Base-by-base conservation (phyloP, 2,113 vertebrate species). In the Rhineura floridana region DNA sequence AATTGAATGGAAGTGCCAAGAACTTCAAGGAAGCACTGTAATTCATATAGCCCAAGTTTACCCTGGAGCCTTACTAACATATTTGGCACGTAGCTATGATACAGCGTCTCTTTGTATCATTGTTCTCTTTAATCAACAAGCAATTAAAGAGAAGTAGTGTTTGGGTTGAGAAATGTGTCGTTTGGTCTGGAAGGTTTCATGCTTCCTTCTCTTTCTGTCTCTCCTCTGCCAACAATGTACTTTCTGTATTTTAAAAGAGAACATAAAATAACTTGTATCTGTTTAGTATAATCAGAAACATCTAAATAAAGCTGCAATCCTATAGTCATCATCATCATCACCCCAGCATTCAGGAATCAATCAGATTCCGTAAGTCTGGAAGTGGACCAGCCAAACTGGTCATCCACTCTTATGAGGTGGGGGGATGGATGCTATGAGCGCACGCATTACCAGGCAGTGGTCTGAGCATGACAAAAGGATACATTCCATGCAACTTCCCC, bases 171-270 rank as follows among this genome's bases (percentile, higher is more conserved):
- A 79, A 86, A 72, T 50, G 15, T 19, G 59, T 33, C 23, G 28
- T 86, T 70, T 4, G 48, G 17, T 0, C 70, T 44, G 44, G 50
- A 21, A 63, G 87, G 17, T 13, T 81, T 19, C 48, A 36, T 50
- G 23, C 13, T 50, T 50, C n/a, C 39, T 48, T 67, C 72, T 83
- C n/a, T 83, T 65, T 44, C 62, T 33, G 39, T 3, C 21, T 62
- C 39, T 23, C 36, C 42, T 13, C 59, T 6, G 17, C 55, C 3
- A 4, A 1, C 12, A 69, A 30, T 81, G 9, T 19, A 25, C 0
- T 0, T 0, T 79, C n/a, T 36, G n/a, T n/a, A 13, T 0, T 50
- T 42, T 7, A 42, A 81, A 44, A 0, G 0, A 0, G 63, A 62
- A 3, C 33, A 30, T 67, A 11, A 44, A 42, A 15, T 81, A 5